Evolutionary conservation across 2,888 invertebrate genomes (phyloP), one percentile per base, ranked within the genome.

Genomic region (Carcina quercana): DNA sequence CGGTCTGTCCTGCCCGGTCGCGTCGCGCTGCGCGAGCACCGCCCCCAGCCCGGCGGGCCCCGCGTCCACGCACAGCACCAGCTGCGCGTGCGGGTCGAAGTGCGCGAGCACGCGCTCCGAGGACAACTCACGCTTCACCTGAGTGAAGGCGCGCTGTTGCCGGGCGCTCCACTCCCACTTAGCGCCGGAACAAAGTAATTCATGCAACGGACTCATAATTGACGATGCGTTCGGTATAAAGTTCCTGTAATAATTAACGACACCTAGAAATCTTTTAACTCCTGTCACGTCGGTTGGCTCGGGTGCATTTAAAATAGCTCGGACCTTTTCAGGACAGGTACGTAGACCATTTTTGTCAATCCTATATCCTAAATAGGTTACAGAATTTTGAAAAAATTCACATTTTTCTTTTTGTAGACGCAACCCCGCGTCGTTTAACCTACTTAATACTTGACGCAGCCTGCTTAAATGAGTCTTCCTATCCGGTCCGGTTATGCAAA

Each of bases 161-260:
- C 25, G 24, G 2, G 21, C 27, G 10, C 30, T 25, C 35, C 41
- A 41, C 13, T 32, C 24, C 35, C 39, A 42, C 21, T 37, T 25
- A 2, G 27, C 28, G 26, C 28, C 27, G 17, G 37, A 8, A 1
- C 34, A 13, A 11, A 37, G 21, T 12, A 47, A 13, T 15, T 34
- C 28, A 34, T 51, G 42, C 1, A 53, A 32, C 0, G 54, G 47
- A 10, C 24, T 34, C 11, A 53, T 21, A 3, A 44, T 6, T 0
- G 40, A 11, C 0, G 50, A 47, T 2, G 47, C 46, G 15, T 44
- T 40, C 0, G 49, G 52, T 17, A 52, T 41, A 35, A 50, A 51
- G 37, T 44, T 45, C 10, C 48, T 36, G 29, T 53, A 52, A 32
- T 52, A 53, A 38, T 50, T 53, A 2, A 47, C 35, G 0, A 54